Evolutionary conservation across 2,797 vertebrate genomes (phyloP), one percentile per base, ranked within the genome.

Genomic region (Sebastes trivittatus): DNA sequence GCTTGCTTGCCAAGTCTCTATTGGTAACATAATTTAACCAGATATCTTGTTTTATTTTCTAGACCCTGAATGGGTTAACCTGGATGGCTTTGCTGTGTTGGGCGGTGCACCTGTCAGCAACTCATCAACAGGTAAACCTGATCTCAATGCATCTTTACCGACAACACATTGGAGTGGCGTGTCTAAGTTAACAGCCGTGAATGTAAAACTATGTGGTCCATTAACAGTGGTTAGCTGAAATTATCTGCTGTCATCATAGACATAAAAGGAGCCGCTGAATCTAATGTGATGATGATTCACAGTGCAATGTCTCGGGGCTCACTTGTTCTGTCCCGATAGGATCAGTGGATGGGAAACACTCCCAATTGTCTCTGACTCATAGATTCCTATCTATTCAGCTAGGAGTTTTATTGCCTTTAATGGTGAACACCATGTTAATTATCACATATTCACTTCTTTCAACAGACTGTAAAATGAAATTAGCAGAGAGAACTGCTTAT

Each of bases 61-160:
- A 96, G 96, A 95, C 91, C 94, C 93, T 89, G 94, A 96, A 79
- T 95, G 91, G 93, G 95, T 95, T 87, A 93, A 95, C 91, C 93
- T 92, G 88, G 95, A 96, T 83, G 96, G 94, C 83, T 96, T 96
- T 90, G 94, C 96, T 80, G 92, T 95, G 88, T 92, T 95, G 93
- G 88, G 93, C 82, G 93, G 92, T 72, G 80, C 84, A 85, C 81
- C 93, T 86, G 83, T 94, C 94, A 96, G 92, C 94, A 92, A 91
- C 87, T 94, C 95, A 78, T 86, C 93, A 87, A 84, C 94, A 95
- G 92, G 94, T 96, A 94, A 91, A 84, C 60, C 30, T 36, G 29
- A 87, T 77, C 52, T 87, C 72, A 81, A 65, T 59, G 10, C 60
- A 61, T 74, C 63, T 74, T 80, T 49, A 67, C 29, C 13, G 63